Conservation (phyloP, 2,113 vertebrate species). For the Grallaria varia region DNA sequence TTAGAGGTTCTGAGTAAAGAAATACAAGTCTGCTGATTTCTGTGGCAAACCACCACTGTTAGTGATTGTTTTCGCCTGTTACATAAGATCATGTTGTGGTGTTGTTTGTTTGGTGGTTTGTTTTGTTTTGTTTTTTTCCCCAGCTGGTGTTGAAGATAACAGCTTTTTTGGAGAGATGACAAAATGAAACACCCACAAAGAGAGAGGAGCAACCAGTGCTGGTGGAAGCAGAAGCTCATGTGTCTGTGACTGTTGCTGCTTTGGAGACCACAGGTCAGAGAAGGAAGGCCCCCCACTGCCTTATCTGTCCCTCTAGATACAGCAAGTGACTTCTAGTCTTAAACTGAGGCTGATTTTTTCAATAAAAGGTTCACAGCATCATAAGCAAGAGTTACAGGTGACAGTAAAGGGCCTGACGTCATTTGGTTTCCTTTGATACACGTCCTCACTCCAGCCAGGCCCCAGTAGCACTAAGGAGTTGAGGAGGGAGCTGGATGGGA, state of each 20-base stretch:
- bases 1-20: background rate
- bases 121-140: no score
- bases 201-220: background rate
- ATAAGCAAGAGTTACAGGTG: background rate
- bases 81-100: fast-evolving
- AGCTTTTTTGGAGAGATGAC: background rate
- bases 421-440: background rate
- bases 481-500: background rate
- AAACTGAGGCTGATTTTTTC: background rate
- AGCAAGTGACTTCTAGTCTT: background rate
- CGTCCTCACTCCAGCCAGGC: background rate
- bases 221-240: background rate
- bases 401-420: background rate
- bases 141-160: background rate
- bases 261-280: background rate
- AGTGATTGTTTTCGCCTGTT: background rate
- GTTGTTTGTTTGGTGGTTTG: no score
- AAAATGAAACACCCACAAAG: background rate
- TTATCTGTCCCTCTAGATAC: background rate
- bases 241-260: background rate
- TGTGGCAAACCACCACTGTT: background rate
- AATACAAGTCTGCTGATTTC: background rate
- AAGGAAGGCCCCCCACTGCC: background rate
- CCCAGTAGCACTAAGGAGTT: fast-evolving
- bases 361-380: background rate